phyloP scores from a whole-genome alignment of 2,113 vertebrate genomes.

The Coreoperca whiteheadi region DNA sequence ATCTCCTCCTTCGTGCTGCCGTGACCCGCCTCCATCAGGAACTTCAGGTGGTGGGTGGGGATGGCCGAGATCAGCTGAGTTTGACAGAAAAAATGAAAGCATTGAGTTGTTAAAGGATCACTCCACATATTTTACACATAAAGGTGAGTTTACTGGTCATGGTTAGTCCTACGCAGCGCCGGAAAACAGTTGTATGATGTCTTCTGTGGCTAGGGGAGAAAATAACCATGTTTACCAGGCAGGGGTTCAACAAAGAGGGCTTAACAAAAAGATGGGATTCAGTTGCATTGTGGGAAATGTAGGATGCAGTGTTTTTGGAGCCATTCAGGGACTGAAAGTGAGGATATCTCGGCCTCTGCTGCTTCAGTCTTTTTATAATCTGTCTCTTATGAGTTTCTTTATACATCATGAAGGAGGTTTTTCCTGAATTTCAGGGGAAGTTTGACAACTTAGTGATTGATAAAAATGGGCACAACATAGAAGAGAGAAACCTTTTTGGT shows the following conservation, averaged over 20 bases:
- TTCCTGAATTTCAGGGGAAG: not conserved
- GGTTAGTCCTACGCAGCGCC: not conserved
- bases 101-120: not conserved
- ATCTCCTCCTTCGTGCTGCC: constrained; percentile 94
- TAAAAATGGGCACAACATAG: no score
- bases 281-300: constrained; percentile 15
- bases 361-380: not conserved
- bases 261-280: not conserved
- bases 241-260: not conserved
- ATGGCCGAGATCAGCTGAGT: constrained; percentile 90
- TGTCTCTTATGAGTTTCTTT: not conserved
- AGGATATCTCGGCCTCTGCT: not conserved
- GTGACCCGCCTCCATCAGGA: constrained; percentile 96
- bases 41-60: constrained; percentile 93
- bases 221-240: not conserved
- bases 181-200: not conserved
- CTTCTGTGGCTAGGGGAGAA: no score
- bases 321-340: not conserved
- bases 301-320: not conserved
- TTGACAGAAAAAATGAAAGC: not conserved
- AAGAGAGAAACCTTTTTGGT: no score
- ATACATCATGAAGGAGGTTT: not conserved
- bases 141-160: not conserved
- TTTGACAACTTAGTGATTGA: not conserved
- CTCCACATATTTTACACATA: not conserved